phyloP scores from a whole-genome alignment of 2,797 vertebrate species.

The Taenioides sp. region DNA sequence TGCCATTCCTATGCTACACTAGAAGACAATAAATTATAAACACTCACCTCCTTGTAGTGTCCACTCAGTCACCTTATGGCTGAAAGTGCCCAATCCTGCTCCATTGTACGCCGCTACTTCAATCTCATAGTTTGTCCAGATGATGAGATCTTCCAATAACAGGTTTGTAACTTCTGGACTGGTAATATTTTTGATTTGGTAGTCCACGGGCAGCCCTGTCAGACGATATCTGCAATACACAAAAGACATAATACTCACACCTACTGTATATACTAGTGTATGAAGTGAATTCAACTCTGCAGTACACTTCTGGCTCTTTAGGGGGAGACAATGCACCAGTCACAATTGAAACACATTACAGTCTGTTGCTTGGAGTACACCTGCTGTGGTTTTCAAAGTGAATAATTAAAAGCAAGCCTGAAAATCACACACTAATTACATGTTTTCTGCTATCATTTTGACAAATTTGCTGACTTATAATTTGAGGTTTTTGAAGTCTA shows the following conservation, averaged over 20 bases:
- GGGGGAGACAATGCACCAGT: constrained; percentile 71
- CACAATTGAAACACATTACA: constrained; percentile 36
- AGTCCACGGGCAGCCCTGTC: constrained; percentile 91
- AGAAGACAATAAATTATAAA: background rate
- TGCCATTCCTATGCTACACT: background rate
- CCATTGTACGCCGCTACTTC: constrained; percentile 96
- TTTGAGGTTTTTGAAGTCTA: constrained; percentile 23
- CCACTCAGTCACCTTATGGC: constrained; percentile 95
- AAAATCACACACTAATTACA: constrained; percentile 62
- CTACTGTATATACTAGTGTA: background rate
- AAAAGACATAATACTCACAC: background rate
- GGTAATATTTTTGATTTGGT: constrained; percentile 95
- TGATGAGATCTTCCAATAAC: constrained; percentile 95
- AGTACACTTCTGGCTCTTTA: constrained; percentile 45
- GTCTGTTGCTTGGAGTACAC: constrained; percentile 49
- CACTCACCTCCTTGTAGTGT: constrained; percentile 93
- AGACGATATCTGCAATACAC: constrained; percentile 85
- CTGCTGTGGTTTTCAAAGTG: constrained; percentile 60
- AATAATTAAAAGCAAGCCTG: constrained; percentile 45
- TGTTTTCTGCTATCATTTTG: constrained; percentile 58
- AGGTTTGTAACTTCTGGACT: constrained; percentile 91
- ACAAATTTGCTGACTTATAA: constrained; percentile 41
- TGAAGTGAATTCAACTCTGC: background rate
- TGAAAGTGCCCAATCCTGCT: constrained; percentile 91
- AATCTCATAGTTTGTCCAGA: constrained; percentile 99